Base-by-base conservation (phyloP, 2,113 vertebrate genomes). In the Agelaius tricolor region DNA sequence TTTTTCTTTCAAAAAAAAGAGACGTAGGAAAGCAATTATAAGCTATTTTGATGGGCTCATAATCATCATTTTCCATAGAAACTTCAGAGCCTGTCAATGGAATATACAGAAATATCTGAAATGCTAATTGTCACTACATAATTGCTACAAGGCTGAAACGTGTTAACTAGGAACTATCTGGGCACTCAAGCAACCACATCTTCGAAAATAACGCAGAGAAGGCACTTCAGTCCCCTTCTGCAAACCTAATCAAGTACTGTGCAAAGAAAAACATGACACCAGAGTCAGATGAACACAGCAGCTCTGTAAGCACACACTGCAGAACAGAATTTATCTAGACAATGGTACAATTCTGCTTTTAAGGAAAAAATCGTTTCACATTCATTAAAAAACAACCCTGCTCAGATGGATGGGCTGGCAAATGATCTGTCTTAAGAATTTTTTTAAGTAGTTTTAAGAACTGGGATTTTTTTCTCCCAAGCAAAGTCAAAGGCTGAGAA, bases 81-180 rank as follows among this genome's bases (percentile, higher is more conserved):
- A 92, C 76, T 97, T 94, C 94, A 81, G 90, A 88, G 67, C 5
- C 39, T 75, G 79, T 94, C 88, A 92, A 10, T 49, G 72, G 83
- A 74, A 92, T 17, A 88, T 52, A 80, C 80, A 75, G 83, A 94
- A 93, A 84, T 86, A 94, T 92, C 89, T 84, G 86, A 86, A 96
- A 94, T 59, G 73, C 52, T 93, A 90, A 94, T 88, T 90, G 88
- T 90, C 88, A 22, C 68, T 68, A 74, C 57, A 57, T 90, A 96
- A 95, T 93, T 96, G 88, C 94, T 90, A 95, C 90, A 89, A 92
- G 66, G 51, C 41, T 82, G 76, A 89, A 94, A 84, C 61, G 17
- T 59, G 85, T 77, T 95, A 79, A 92, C 83, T 55, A 77, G 58
- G 72, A 94, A 69, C 67, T 95, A 84, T 74, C 63, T 63, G 55